Percentiles rank a stretch among this genome's conserved stretches.
Conservation (phyloP, 1,140 invertebrate genomes). For the Plectrocnemia conspersa region DNA sequence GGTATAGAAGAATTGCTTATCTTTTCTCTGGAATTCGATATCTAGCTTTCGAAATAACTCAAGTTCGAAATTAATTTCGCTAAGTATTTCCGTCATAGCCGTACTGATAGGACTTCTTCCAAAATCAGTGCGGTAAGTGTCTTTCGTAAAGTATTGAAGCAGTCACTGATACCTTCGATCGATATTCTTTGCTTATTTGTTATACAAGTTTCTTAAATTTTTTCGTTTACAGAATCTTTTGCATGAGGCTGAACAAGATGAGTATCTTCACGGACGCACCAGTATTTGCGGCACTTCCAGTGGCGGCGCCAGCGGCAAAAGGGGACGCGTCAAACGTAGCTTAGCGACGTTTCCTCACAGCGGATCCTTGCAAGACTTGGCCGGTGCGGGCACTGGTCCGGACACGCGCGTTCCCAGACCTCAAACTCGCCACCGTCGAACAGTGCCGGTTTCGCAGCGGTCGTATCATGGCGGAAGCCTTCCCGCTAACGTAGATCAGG, state of each 20-base stretch:
- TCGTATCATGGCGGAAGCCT: conserved; percentile 48
- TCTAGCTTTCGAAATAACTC: too few species aligned
- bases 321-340: conserved; percentile 39
- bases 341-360: conserved; percentile 37
- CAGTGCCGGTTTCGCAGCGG: conserved; percentile 42
- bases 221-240: conserved; percentile 41
- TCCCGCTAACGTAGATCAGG: conserved; percentile 49
- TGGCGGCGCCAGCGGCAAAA: conserved; percentile 29
- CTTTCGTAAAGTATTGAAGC: too few species aligned
- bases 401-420: conserved; percentile 39
- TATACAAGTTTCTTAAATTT: conserved; percentile 3
- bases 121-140: too few species aligned
- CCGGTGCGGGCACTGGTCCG: conserved; percentile 41
- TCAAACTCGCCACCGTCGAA: conserved; percentile 39
- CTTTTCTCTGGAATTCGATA: too few species aligned
- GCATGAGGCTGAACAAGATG: conserved; percentile 42
- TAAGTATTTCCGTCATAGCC: too few species aligned
- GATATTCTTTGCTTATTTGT: too few species aligned
- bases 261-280: conserved; percentile 38
- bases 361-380: conserved; percentile 43
- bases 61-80: too few species aligned
- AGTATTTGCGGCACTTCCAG: not conserved
- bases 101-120: too few species aligned
- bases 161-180: too few species aligned
- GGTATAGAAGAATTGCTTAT: too few species aligned